Percentiles rank a stretch among this genome's conserved stretches.
These are phyloP conservation scores for Antigone vipio DNA, from an alignment of 2,113 vertebrate genomes.

Conservation along the genomic window DNA sequence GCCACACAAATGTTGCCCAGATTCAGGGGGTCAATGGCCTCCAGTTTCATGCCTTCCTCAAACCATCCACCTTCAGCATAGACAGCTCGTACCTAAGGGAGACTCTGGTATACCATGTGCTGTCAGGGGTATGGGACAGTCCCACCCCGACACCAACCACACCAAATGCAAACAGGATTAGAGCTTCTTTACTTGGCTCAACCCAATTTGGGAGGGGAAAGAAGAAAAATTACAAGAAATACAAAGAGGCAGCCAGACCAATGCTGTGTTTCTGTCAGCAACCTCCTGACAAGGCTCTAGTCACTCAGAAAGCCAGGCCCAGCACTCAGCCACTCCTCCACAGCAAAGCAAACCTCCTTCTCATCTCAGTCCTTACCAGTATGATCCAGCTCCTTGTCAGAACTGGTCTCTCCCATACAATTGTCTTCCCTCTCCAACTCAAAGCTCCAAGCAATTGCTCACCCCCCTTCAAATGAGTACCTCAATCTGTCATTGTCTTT, in stretches of 20 bases:
- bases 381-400: fast-evolving
- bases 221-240: not conserved
- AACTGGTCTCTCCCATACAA: not conserved
- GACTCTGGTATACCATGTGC: not conserved
- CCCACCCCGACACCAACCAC: not conserved
- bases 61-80: conserved; percentile 91
- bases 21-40: conserved; percentile 94
- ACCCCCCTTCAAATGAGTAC: not conserved
- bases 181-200: not conserved
- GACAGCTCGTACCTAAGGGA: conserved; percentile 84
- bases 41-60: conserved; percentile 92
- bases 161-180: not conserved
- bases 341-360: not conserved
- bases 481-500: not conserved
- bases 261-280: not conserved
- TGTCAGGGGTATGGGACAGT: not conserved
- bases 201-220: not conserved
- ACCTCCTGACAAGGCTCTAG: not conserved
- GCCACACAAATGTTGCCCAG: conserved; percentile 94
- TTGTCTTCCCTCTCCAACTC: not conserved
- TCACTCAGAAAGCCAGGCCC: not conserved
- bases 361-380: not conserved
- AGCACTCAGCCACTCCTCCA: not conserved
- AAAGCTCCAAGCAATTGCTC: not conserved
- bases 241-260: not conserved